These are phyloP conservation scores for Drepana falcataria DNA, from an alignment of 2,888 invertebrate species.

Conservation along the genomic window DNA sequence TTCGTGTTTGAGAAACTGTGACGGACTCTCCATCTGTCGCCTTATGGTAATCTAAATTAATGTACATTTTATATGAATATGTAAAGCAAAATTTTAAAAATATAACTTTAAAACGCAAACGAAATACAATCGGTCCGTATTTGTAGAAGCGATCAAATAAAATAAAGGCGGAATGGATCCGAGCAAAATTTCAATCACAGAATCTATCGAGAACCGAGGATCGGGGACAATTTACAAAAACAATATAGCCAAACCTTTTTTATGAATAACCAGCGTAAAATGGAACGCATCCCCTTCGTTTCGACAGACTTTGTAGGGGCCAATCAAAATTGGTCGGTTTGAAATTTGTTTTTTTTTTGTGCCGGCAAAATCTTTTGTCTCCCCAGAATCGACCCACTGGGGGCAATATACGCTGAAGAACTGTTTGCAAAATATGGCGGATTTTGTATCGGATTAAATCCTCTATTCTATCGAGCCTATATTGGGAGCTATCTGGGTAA, in stretches of 20 bases:
- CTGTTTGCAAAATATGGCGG: slow-evolving; percentile 47
- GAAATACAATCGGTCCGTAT: slow-evolving; percentile 21
- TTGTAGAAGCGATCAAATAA: slow-evolving; percentile 48
- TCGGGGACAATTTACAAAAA: slow-evolving; percentile 54
- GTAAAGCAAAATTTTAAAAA: too few relatives aligned
- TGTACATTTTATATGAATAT: too few relatives aligned
- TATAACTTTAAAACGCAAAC: background rate
- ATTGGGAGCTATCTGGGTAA: slow-evolving; percentile 7
- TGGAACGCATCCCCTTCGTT: slow-evolving; percentile 5
- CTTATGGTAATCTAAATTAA: too few relatives aligned
- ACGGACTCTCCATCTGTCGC: too few relatives aligned
- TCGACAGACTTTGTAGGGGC: slow-evolving; percentile 5
- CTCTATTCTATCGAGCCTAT: slow-evolving; percentile 13
- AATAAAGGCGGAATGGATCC: slow-evolving; percentile 51
- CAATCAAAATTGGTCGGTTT: slow-evolving; percentile 20
- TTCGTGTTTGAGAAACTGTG: too few relatives aligned
- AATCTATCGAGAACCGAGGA: slow-evolving; percentile 38
- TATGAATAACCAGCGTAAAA: slow-evolving; percentile 24
- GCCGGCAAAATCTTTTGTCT: slow-evolving; percentile 36
- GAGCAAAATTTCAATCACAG: slow-evolving; percentile 61
- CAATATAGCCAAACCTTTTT: slow-evolving; percentile 52
- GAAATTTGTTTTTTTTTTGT: slow-evolving; percentile 33
- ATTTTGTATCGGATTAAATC: slow-evolving; percentile 40
- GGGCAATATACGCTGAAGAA: slow-evolving; percentile 48
- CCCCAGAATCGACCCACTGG: slow-evolving; percentile 46